Percentiles rank a stretch among this genome's conserved stretches.
phyloP scores from a whole-genome alignment of 2,888 invertebrate species.

The Aspidiotus destructor region DNA sequence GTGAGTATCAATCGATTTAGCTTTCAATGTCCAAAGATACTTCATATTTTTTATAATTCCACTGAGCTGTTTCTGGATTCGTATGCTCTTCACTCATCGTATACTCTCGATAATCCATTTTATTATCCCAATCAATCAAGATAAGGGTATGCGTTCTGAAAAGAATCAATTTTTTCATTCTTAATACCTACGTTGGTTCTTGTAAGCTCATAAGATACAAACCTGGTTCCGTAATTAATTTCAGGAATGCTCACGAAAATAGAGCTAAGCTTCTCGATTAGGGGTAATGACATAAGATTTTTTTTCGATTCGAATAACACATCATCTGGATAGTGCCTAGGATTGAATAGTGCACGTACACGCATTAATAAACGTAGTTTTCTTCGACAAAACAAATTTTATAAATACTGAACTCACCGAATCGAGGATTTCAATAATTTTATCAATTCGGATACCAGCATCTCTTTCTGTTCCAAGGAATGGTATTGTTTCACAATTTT shows the following conservation, averaged over 20 bases:
- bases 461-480: neutral
- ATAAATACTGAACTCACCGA: no score
- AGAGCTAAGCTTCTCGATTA: neutral
- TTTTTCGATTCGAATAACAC: neutral
- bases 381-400: neutral
- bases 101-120: neutral
- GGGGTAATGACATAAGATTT: neutral
- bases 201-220: no score
- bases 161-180: neutral
- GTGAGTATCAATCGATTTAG: no score
- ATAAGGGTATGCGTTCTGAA: conserved; percentile 7
- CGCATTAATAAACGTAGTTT: neutral
- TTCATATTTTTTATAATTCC: neutral
- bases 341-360: neutral
- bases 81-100: neutral
- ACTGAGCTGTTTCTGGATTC: neutral
- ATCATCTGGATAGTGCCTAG: conserved; percentile 2
- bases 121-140: neutral
- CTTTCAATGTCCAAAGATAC: no score
- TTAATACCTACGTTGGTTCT: neutral
- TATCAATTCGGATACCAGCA: neutral
- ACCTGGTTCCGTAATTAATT: neutral
- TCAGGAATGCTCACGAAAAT: neutral
- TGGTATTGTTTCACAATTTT: neutral
- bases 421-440: neutral